Percentiles rank a stretch among this genome's conserved stretches.
These are phyloP conservation scores for Petrocephalus zakoni DNA, from an alignment of 2,113 vertebrate species.

Conservation along the genomic window DNA sequence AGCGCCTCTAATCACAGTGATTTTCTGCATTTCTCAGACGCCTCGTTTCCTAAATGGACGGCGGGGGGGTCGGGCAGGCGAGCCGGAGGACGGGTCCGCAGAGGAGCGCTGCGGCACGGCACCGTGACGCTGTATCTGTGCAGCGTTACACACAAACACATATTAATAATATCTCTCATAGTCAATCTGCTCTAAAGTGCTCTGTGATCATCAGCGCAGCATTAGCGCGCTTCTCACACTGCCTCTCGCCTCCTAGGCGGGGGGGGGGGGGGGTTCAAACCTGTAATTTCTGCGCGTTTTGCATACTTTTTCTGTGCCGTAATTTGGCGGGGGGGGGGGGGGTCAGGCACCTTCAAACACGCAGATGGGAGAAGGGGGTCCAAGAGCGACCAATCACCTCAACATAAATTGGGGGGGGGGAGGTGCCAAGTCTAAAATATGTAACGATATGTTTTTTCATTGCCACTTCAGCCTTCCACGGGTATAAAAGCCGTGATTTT, in stretches of 20 bases:
- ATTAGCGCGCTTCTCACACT: background rate
- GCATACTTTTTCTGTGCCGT: background rate
- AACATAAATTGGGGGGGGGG: too few species aligned
- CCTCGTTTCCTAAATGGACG: background rate
- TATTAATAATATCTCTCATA: background rate
- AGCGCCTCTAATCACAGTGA: conserved; percentile 7
- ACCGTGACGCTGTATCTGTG: background rate
- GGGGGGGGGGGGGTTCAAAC: background rate
- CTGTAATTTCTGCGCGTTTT: background rate
- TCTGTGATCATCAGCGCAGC: background rate
- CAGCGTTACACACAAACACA: background rate
- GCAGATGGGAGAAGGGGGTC: too few species aligned
- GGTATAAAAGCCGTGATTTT: background rate
- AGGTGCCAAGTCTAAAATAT: background rate
- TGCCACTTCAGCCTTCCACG: background rate
- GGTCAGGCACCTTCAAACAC: too few species aligned
- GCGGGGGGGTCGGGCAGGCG: background rate
- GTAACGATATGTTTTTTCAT: background rate
- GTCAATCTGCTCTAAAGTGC: background rate
- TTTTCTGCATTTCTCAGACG: background rate
- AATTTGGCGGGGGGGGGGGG: background rate
- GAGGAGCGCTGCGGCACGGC: background rate
- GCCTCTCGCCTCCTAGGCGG: background rate
- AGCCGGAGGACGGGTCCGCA: background rate
- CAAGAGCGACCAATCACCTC: too few species aligned